Percentiles rank a stretch among this genome's conserved stretches.
These are phyloP conservation scores for Cyprinus carpio DNA, from an alignment of 2,113 vertebrate species.

Conservation along the genomic window DNA sequence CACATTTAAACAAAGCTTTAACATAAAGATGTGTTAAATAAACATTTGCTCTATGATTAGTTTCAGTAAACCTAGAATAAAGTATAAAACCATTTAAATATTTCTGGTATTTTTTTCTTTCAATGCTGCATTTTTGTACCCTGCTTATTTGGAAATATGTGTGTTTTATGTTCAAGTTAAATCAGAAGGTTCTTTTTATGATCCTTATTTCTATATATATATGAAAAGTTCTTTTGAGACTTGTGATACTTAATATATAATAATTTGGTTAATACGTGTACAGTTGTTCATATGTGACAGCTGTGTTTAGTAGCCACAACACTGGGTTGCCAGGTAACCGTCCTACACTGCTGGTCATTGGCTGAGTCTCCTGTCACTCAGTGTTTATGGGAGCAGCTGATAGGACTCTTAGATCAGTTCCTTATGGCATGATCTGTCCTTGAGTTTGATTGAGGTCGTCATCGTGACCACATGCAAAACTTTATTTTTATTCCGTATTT, in stretches of 20 bases:
- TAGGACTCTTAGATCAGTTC: background rate
- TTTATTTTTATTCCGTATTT: background rate
- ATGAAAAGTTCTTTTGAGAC: too few species aligned
- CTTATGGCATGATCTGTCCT: slow-evolving; percentile 36
- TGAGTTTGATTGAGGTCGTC: slow-evolving; percentile 2
- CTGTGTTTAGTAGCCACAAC: slow-evolving; percentile 61
- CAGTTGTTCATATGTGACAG: slow-evolving; percentile 27
- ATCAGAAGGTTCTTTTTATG: background rate
- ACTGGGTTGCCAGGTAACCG: slow-evolving; percentile 7
- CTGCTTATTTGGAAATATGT: background rate
- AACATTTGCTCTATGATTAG: background rate
- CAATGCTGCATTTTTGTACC: background rate
- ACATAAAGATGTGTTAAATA: background rate
- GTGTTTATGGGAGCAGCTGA: background rate
- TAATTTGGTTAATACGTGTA: background rate
- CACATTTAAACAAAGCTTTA: background rate
- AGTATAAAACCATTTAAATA: background rate
- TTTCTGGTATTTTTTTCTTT: background rate
- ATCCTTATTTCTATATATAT: too few species aligned
- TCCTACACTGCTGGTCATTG: background rate
- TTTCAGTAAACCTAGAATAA: background rate
- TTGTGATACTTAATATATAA: background rate
- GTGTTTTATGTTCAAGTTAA: background rate
- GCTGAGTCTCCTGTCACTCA: background rate
- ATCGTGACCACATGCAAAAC: background rate